Evolutionary conservation across 2,113 vertebrate species (phyloP).

Genomic region (Chiloscyllium plagiosum): DNA sequence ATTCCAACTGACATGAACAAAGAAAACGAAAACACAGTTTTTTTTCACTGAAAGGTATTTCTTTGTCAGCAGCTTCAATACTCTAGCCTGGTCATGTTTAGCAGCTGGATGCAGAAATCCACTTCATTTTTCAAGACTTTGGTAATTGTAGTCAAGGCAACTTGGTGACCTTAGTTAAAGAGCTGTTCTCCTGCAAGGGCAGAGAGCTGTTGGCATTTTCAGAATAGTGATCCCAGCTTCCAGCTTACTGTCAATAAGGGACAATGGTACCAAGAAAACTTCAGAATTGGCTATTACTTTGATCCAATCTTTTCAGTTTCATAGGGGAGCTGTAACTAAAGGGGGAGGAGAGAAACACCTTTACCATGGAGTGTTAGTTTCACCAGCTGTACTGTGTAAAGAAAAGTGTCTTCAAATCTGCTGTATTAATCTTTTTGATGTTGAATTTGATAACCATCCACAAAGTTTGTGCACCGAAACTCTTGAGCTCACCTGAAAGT

Average conservation of each 20-base stretch:
- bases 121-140: conserved; percentile 16
- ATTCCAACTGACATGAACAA: background rate
- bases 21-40: conserved; percentile 16
- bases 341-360: background rate
- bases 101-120: conserved; percentile 28
- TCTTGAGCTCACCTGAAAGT: background rate
- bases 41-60: background rate
- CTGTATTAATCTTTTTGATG: background rate
- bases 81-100: background rate
- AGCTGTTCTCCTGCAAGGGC: conserved; percentile 7
- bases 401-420: background rate
- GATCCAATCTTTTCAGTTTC: conserved; percentile 18
- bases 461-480: background rate
- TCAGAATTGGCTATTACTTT: conserved; percentile 6
- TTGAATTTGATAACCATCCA: background rate
- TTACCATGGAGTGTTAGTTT: background rate
- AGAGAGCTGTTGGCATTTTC: conserved; percentile 14
- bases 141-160: conserved; percentile 33
- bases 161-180: conserved; percentile 7
- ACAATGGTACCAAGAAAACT: conserved; percentile 7
- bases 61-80: background rate
- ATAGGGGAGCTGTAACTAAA: background rate
- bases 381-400: no score
- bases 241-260: conserved; percentile 21
- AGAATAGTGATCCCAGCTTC: background rate